These are phyloP conservation scores for Montipora capitata DNA, from an alignment of 92 coral and sea anemone genomes.

Conservation along the genomic window DNA sequence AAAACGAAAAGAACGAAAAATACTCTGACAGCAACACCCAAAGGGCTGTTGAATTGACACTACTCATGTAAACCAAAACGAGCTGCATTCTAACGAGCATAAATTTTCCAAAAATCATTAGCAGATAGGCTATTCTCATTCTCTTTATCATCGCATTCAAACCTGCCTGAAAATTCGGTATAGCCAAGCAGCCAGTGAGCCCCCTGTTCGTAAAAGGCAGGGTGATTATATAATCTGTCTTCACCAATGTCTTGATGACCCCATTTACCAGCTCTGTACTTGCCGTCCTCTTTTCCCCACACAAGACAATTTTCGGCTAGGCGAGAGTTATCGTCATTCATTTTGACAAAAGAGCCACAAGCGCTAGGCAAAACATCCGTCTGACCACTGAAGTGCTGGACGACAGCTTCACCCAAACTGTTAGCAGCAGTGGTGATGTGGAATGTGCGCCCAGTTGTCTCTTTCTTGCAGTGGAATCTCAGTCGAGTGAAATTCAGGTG, in stretches of 20 bases:
- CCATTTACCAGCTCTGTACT: slow-evolving; percentile 2
- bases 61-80: no score
- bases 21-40: no score
- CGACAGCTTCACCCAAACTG: slow-evolving; percentile 34
- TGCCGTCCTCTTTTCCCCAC: slow-evolving; percentile 14
- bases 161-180: background rate
- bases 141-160: slow-evolving; percentile 49
- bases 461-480: slow-evolving; percentile 59
- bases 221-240: slow-evolving; percentile 39
- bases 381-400: slow-evolving; percentile 25
- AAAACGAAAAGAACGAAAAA: no score
- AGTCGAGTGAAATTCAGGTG: slow-evolving; percentile 27
- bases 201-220: background rate
- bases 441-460: slow-evolving; percentile 1
- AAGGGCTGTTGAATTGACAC: no score
- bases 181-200: slow-evolving; percentile 30
- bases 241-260: background rate
- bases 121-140: background rate
- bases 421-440: slow-evolving; percentile 31
- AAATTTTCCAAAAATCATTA: slow-evolving; percentile 55
- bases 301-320: slow-evolving; percentile 7
- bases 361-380: slow-evolving; percentile 9
- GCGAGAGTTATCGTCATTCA: slow-evolving; percentile 17
- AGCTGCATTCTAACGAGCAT: slow-evolving; percentile 16
- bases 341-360: slow-evolving; percentile 25